Evolutionary conservation across 2,113 vertebrate genomes (phyloP), one percentile per base, ranked within the genome.

Genomic region (Sapajus apella): DNA sequence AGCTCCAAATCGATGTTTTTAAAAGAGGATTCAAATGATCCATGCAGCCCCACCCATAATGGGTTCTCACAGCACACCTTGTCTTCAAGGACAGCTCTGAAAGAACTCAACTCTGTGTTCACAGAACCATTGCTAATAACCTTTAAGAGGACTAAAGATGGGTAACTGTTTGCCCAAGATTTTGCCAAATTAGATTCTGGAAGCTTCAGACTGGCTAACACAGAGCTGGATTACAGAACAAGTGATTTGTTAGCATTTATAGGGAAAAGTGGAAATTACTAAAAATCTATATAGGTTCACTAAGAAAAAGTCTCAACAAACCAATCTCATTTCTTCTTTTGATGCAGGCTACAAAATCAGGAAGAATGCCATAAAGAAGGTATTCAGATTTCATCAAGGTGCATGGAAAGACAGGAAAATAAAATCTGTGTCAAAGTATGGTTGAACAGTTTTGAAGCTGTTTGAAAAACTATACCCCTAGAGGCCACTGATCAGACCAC

Each of bases 171-270:
- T 82, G 52, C 77, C 85, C 61, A 20, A 23, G 43, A 21, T 92
- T 91, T 85, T 82, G 43, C 55, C 40, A 91, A 66, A 52, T 0
- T 83, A 27, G 72, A 94, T 93, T 91, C 95, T 88, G 82, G 81
- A 96, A 58, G 45, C 80, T 92, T 92, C 61, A 18, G 3, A 90
- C 40, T 66, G 40, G 45, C 89, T 92, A 90, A 83, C 25, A 25
- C 3, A 92, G n/a, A 6, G 18, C 68, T 76, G 40, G 20, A 47
- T 66, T 52, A 70, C 20, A 58, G 56, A 84, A 91, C 47, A 72
- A 87, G 61, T 11, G 75, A 90, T 43, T 30, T 50, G 47, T 82
- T 43, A 92, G 23, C 14, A 52, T 25, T 93, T 82, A 80, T 8
- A 83, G 27, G 43, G 50, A 79, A 93, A 70, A 87, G 55, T 0